phyloP scores from a whole-genome alignment of 1,140 invertebrate genomes.

The Cryptotermes secundus region DNA sequence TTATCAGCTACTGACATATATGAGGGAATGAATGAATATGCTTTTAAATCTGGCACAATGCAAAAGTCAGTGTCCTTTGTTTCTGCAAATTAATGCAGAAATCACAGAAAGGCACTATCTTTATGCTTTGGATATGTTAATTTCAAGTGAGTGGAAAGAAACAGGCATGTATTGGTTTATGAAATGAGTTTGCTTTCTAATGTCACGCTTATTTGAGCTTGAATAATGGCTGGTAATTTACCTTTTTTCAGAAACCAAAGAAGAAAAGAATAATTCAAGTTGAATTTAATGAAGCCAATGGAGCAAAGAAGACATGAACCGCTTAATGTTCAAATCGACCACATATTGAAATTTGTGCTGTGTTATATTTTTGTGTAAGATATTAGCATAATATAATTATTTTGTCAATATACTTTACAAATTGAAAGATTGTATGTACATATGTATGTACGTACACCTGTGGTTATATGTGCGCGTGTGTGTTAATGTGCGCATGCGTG shows the following conservation, averaged over 20 bases:
- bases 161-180: too few species aligned
- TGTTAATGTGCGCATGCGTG: neutral
- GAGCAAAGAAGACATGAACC: neutral
- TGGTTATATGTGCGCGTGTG: slow-evolving; percentile 8
- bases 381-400: slow-evolving; percentile 35
- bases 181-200: too few species aligned
- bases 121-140: too few species aligned
- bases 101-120: too few species aligned
- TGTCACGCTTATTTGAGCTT: too few species aligned
- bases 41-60: too few species aligned
- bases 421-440: slow-evolving; percentile 31
- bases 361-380: slow-evolving; percentile 37
- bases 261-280: slow-evolving; percentile 31
- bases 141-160: too few species aligned
- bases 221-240: too few species aligned
- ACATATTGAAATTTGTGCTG: slow-evolving; percentile 36
- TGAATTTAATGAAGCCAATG: slow-evolving; percentile 11
- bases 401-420: slow-evolving; percentile 35
- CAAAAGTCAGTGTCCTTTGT: too few species aligned
- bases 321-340: slow-evolving; percentile 34
- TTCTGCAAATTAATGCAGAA: too few species aligned
- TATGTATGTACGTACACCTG: slow-evolving; percentile 25
- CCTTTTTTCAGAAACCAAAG: slow-evolving; percentile 30
- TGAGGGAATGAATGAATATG: too few species aligned
- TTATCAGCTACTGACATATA: too few species aligned